Evolutionary conservation across 2,888 invertebrate genomes (phyloP), one percentile per base, ranked within the genome.

Genomic region (Augochlorella aurata): DNA sequence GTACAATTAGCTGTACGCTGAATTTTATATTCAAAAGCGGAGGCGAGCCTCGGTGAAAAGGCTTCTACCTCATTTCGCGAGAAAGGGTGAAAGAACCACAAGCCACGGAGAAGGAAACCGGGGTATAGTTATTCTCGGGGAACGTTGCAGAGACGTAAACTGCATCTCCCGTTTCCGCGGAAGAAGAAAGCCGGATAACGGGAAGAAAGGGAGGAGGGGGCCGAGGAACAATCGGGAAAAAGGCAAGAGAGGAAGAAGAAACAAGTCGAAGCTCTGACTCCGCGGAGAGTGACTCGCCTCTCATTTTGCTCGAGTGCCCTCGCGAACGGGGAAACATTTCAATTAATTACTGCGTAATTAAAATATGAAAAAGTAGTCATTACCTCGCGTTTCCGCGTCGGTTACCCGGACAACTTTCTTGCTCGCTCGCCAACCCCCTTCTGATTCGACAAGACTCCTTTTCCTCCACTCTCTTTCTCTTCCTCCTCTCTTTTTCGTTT

Each of bases 281-380:
- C 71, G 74, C 68, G 81, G 38, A 38, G 69, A 74, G 76, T 84
- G 67, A 74, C 83, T 85, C 85, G 85, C 85, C 81, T 90, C 89
- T 91, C 89, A 90, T 87, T 91, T 91, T 89, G 85, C 88, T 88
- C 86, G 86, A 90, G 91, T 85, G 86, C 84, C 72, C 76, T 81
- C 83, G 79, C 82, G 81, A 85, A 84, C 83, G 77, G 78, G 80
- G 87, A 87, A 89, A 89, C 87, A 89, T 90, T 90, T 90, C 85
- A 90, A 91, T 91, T 91, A 92, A 92, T 92, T 90, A 92, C 88
- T 88, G 88, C 86, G 90, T 91, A 91, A 92, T 91, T 91, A 92
- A 89, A 88, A 88, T 87, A 90, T 89, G 82, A 89, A 88, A 91
- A 92, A 92, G 91, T 91, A 90, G 90, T 92, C 87, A 90, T 92